Conservation (phyloP, 2,888 invertebrate genomes). For the Drosophila austrosaltans region DNA sequence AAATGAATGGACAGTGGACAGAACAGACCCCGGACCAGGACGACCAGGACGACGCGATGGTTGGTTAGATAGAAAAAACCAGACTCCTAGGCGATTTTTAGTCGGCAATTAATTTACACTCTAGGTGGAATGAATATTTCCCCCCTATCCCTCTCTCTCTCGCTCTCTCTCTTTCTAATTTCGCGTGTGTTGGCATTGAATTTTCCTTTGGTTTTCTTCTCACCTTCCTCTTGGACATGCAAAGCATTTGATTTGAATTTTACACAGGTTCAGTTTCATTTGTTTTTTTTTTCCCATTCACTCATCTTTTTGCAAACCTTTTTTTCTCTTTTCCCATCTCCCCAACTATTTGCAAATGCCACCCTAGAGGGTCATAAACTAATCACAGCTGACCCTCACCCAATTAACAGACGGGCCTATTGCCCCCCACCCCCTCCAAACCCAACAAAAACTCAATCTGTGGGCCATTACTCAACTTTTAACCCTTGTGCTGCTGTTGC, state of each 20-base stretch:
- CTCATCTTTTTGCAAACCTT: no score
- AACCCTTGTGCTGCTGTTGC: constrained; percentile 38
- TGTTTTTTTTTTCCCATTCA: neutral
- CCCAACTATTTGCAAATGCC: neutral
- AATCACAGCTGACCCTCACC: constrained; percentile 6
- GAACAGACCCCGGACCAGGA: neutral
- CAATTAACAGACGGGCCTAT: constrained; percentile 8
- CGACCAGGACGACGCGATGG: no score
- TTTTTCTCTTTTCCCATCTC: no score
- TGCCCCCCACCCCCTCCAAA: constrained; percentile 34
- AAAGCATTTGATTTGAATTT: neutral
- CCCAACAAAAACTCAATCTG: constrained; percentile 31
- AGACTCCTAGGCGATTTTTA: neutral
- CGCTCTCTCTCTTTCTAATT: neutral
- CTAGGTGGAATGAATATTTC: neutral
- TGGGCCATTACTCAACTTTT: constrained; percentile 36
- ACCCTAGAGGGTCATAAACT: constrained; percentile 12
- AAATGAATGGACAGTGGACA: constrained; percentile 1
- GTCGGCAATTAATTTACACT: neutral
- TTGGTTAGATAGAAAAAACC: neutral
- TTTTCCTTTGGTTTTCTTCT: no score
- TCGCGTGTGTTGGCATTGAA: no score
- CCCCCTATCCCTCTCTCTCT: neutral
- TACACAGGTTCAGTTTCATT: neutral
- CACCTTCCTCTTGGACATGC: neutral